Conservation (phyloP, 2,888 invertebrate species). For the Pyralis farinalis region DNA sequence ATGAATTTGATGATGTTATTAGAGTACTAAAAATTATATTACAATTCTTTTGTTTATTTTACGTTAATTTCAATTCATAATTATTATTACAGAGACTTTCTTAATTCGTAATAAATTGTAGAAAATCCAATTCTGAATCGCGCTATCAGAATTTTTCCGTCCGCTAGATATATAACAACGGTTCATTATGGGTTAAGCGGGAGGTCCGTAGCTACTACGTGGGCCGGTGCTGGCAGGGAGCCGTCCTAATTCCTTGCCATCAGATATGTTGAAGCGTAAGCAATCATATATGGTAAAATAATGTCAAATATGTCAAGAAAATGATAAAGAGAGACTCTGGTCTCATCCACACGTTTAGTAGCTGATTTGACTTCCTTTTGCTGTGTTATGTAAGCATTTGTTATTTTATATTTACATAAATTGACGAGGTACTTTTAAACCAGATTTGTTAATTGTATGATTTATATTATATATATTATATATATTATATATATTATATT, state of each 20-base stretch:
- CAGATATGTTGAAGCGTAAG: slow-evolving; percentile 65
- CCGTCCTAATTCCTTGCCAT: slow-evolving; percentile 69
- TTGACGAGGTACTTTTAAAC: too few species aligned
- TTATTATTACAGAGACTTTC: neutral
- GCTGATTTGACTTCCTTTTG: slow-evolving; percentile 73
- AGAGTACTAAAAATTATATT: neutral
- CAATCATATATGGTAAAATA: slow-evolving; percentile 70
- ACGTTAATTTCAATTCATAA: neutral
- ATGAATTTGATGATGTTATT: neutral
- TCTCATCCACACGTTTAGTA: slow-evolving; percentile 72
- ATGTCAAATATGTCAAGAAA: slow-evolving; percentile 71
- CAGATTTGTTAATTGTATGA: too few species aligned
- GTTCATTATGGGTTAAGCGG: slow-evolving; percentile 18
- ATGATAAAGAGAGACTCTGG: slow-evolving; percentile 67
- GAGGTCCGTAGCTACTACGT: slow-evolving; percentile 77
- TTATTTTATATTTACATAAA: too few species aligned
- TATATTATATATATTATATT: too few species aligned
- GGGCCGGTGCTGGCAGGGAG: slow-evolving; percentile 63
- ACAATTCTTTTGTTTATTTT: neutral
- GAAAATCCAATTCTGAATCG: slow-evolving; percentile 47
- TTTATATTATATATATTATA: too few species aligned
- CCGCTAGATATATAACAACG: slow-evolving; percentile 24
- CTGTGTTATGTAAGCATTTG: too few species aligned
- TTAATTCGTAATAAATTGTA: slow-evolving; percentile 15
- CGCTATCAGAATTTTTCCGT: slow-evolving; percentile 45